Evolutionary conservation across 2,888 invertebrate species (phyloP), one percentile per base, ranked within the genome.

Genomic region (Chrysotoxum bicinctum): DNA sequence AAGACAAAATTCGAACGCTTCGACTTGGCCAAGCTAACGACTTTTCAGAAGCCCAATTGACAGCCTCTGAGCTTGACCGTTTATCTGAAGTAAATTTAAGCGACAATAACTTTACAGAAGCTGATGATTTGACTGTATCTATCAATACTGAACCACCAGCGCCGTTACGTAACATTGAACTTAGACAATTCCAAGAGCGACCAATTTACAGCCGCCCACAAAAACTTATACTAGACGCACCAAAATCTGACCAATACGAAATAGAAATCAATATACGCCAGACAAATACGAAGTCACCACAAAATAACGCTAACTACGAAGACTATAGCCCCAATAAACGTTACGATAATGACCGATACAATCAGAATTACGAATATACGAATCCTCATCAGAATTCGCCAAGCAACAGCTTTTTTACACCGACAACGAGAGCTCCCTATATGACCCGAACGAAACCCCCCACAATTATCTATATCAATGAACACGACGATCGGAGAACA

Each of bases 221-320:
- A 45, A 91, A 91, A 78, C 88, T 91, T 10, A 79, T 90, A 19
- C 88, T 91, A 0, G 90, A 89, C 66, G 89, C 90, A 79, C 89
- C 90, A 0, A 89, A 89, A 40, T 79, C 90, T 1, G 90, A 91
- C 72, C 91, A 91, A 32, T 92, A 91, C 81, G 91, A 92, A 88
- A 92, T 92, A 37, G 92, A 92, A 88, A 92, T 92, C 7, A 92
- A 92, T 70, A 92, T 92, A 56, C 87, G 91, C 88, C 92, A 91
- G 79, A 90, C 91, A 5, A 91, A 91, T 74, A 90, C 90, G 72
- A 86, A 58, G 45, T 89, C 85, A 37, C 88, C 88, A 80, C 3
- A 84, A 75, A 23, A 54, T 45, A 73, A 77, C 8, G 32, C 40
- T n/a, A 73, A 87, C 54, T 76, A 75, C 30, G 43, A 60, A 14